phyloP scores from a whole-genome alignment of 2,113 vertebrate species.

The Tychaedon coryphoeus region DNA sequence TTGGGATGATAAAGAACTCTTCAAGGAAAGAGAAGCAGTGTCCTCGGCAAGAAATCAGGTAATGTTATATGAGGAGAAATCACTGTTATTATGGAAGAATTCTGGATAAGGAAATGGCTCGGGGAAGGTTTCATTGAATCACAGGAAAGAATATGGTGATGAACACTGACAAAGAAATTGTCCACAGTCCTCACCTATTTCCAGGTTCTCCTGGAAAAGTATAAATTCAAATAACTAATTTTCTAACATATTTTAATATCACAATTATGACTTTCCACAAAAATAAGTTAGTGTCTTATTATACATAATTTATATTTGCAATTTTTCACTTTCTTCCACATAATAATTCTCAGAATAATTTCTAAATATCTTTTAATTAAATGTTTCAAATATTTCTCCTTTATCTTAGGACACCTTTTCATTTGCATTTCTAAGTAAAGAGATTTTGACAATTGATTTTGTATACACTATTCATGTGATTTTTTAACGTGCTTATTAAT shows the following conservation, averaged over 20 bases:
- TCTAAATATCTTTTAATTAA: background rate
- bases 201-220: background rate
- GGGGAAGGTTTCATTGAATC: background rate
- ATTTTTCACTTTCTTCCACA: background rate
- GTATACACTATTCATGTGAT: background rate
- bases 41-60: background rate
- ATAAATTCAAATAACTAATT: background rate
- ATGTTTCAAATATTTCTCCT: background rate
- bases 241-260: background rate
- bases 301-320: background rate
- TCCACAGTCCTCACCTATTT: background rate
- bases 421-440: background rate
- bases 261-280: background rate
- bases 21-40: background rate
- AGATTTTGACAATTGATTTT: background rate
- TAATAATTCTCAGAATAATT: background rate
- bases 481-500: background rate
- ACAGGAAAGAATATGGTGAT: background rate
- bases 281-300: background rate
- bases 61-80: background rate
- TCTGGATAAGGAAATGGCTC: background rate
- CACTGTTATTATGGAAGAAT: background rate
- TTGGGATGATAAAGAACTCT: background rate
- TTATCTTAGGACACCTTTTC: background rate
- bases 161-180: background rate